These are phyloP conservation scores for Eupristina koningsbergeri DNA, from an alignment of 1,140 invertebrate genomes.

Conservation along the genomic window DNA sequence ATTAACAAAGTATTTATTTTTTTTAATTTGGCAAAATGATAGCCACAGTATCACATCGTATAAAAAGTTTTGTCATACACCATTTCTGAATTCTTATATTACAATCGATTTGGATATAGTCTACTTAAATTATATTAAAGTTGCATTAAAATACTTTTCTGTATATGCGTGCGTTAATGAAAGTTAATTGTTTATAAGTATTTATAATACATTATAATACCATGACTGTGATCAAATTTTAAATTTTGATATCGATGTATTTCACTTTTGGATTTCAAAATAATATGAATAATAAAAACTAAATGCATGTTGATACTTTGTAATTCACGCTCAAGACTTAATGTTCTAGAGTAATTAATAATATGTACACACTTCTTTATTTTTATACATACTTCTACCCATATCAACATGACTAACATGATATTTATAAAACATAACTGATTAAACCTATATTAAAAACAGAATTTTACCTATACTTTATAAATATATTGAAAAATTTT, in stretches of 20 bases:
- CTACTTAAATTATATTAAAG: slow-evolving; percentile 31
- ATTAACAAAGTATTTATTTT: slow-evolving; percentile 48
- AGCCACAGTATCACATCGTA: slow-evolving; percentile 52
- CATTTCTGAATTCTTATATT: slow-evolving; percentile 38
- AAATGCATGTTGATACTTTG: no score
- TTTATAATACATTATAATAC: slow-evolving; percentile 37
- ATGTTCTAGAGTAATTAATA: background rate
- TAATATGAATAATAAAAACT: background rate
- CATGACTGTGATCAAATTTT: slow-evolving; percentile 22
- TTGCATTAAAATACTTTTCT: background rate
- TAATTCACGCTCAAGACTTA: no score
- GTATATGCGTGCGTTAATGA: slow-evolving; percentile 34
- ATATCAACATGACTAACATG: slow-evolving; percentile 26
- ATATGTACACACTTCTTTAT: background rate
- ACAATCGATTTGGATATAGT: slow-evolving; percentile 28
- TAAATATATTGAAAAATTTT: slow-evolving; percentile 15
- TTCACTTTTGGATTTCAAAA: slow-evolving; percentile 1
- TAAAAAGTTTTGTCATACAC: slow-evolving; percentile 39
- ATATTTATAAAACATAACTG: background rate
- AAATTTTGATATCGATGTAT: background rate
- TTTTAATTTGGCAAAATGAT: slow-evolving; percentile 51
- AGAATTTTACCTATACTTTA: background rate
- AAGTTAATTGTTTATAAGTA: slow-evolving; percentile 34
- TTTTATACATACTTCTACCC: slow-evolving; percentile 20
- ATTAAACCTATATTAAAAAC: slow-evolving; percentile 5